A percentile compares a stretch with the other conserved stretches of the same genome.
Evolutionary conservation across 2,888 invertebrate species (phyloP).

Genomic region (Apodemia duryi): DNA sequence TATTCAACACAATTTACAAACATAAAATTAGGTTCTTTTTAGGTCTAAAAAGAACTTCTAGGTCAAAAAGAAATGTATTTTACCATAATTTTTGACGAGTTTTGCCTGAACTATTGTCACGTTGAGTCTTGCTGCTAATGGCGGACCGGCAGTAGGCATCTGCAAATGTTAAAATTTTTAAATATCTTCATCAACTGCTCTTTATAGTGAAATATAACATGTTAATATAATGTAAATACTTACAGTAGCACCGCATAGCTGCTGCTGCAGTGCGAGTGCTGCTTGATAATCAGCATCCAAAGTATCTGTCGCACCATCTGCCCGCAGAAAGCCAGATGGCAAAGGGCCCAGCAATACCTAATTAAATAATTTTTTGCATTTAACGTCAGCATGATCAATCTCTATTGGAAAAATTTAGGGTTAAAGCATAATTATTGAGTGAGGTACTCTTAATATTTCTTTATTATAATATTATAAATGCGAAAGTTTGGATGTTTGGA

Average conservation of each 20-base stretch:
- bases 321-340: conserved; percentile 86
- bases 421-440: no score
- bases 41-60: not conserved
- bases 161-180: conserved; percentile 24
- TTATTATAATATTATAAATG: no score
- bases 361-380: not conserved
- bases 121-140: conserved; percentile 85
- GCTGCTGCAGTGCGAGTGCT: conserved; percentile 85
- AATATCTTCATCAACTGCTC: no score
- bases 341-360: conserved; percentile 89
- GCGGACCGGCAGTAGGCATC: conserved; percentile 61
- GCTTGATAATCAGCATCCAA: conserved; percentile 89
- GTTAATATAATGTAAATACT: conserved; percentile 28
- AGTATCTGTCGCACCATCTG: conserved; percentile 82
- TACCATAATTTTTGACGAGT: conserved; percentile 94
- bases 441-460: no score
- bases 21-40: not conserved
- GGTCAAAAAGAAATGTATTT: conserved; percentile 27
- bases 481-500: no score
- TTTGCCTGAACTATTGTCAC: conserved; percentile 95
- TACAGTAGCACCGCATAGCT: conserved; percentile 72
- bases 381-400: no score
- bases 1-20: not conserved
- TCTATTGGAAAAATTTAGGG: no score
- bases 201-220: no score